Percentiles rank a stretch among this genome's conserved stretches.
phyloP scores from a whole-genome alignment of 2,113 vertebrate genomes.

The Leucosticte australis region DNA sequence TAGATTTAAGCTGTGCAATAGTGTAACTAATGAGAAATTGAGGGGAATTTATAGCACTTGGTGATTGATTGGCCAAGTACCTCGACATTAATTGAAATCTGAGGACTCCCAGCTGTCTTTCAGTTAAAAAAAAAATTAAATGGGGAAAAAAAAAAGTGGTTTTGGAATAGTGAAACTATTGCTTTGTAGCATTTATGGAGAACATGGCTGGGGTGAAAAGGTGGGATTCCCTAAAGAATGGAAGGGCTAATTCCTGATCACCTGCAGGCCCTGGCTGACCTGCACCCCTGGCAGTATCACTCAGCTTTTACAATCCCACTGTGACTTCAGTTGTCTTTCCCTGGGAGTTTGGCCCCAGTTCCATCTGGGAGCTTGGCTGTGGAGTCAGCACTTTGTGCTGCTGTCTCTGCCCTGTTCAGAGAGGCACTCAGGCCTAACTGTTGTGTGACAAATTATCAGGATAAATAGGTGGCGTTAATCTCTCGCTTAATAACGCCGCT shows the following conservation, averaged over 20 bases:
- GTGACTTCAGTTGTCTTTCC: background rate
- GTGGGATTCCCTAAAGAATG: too few species aligned
- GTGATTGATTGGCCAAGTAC: conserved; percentile 58
- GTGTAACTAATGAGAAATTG: conserved; percentile 73
- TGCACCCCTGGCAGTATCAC: accelerated
- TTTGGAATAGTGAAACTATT: background rate
- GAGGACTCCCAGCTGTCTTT: conserved; percentile 61
- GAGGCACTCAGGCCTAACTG: background rate
- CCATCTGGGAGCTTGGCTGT: accelerated
- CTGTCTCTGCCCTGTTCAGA: background rate
- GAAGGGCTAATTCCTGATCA: background rate
- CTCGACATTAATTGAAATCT: conserved; percentile 67
- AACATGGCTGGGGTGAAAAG: background rate
- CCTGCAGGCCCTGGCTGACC: background rate
- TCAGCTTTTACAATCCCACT: accelerated
- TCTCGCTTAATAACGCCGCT: background rate
- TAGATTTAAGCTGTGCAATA: conserved; percentile 48
- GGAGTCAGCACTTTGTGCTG: background rate
- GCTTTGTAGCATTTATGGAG: background rate
- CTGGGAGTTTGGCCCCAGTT: background rate
- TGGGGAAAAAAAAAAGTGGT: background rate
- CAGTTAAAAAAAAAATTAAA: background rate
- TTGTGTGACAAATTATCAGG: background rate
- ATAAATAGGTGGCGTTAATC: background rate
- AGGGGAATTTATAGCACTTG: conserved; percentile 54